Evolutionary conservation across 2,113 vertebrate species (phyloP), one percentile per base, ranked within the genome.

Genomic region (Lanius collurio): DNA sequence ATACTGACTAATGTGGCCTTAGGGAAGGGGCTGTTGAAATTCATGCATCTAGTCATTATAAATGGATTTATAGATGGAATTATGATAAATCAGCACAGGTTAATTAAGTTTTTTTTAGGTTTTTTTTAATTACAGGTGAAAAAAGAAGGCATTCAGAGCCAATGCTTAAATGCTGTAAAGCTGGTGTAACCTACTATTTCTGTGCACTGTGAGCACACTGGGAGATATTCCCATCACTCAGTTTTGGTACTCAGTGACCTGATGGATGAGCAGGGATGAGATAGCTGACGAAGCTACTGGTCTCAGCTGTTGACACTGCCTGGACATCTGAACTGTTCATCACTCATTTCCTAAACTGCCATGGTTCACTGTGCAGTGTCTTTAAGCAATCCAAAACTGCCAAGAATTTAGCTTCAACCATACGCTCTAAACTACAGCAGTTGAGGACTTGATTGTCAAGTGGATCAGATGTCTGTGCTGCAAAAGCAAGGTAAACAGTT

Each of bases 11-110:
- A 96, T 68, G 73, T 83, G 94, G 92, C 96, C 96, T 95, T 95
- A 94, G 95, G 96, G 97, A 97, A 97, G 90, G 64, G 80, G 92
- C 86, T 96, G 94, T 70, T 97, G 88, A 97, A 98, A 98, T 94
- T 96, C 92, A 74, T 57, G 50, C 30, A 35, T 90, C 93, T 94
- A 83, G 49, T 86, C 82, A 97, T 96, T 92, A 97, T 92, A 96
- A 97, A 97, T 79, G 24, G 56, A 96, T 93, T 97, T 97, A 94
- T 78, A 96, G 81, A 71, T 90, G 82, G 62, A 93, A 95, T 97
- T 97, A 96, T 57, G 90, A 97, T 97, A 97, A 97, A 97, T 95
- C 93, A 95, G 92, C 85, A 78, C n/a, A 97, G 78, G 78, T 93
- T 96, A 95, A 93, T 90, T 87, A 97, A 96, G 74, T n/a, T 93